Base-by-base conservation (phyloP, 2,113 vertebrate genomes). In the Circaetus gallicus region DNA sequence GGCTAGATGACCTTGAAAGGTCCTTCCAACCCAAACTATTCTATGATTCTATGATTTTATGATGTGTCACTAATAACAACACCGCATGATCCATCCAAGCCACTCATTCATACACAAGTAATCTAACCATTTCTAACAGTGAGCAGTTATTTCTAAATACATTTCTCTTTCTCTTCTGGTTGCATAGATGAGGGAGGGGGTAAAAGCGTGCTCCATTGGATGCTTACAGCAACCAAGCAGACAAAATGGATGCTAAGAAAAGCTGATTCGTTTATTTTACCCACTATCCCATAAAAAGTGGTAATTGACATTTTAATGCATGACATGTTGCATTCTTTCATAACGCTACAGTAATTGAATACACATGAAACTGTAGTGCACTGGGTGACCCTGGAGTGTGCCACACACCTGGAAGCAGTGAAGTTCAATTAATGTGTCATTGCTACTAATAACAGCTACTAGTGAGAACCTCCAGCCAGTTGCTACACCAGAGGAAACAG, bases 351-450 rank as follows among this genome's bases (percentile, higher is more conserved):
- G 95, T 98, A 98, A 98, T 97, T 98, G 98, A 98, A 98, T 61
- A 63, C 98, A 98, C 95, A 74, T 98, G 98, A 97, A 95, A 31
- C 76, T 6, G n/a, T 43, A 92, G 95, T 63, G 97, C 97, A 95
- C 90, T 1, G 92, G 83, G 89, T 95, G 98, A 98, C 98, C 98
- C 93, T 10, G 97, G 97, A 98, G 97, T 98, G 97, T 98, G 97
- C 97, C 98, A 98, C 98, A 98, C 98, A 98, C 98, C 98, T 98
- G 98, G 98, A 98, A 98, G 87, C 89, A 98, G 93, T 98, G 98
- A 98, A 96, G 95, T 94, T 97, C 97, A 98, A 98, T 98, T 98
- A 98, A 98, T 94, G 88, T 98, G 98, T 98, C 98, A 98, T 96
- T 93, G 95, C 97, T 96, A 96, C 98, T 97, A 97, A 97, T 86